Base-by-base conservation (phyloP, 2,113 vertebrate species). In the Cnemophilus loriae region DNA sequence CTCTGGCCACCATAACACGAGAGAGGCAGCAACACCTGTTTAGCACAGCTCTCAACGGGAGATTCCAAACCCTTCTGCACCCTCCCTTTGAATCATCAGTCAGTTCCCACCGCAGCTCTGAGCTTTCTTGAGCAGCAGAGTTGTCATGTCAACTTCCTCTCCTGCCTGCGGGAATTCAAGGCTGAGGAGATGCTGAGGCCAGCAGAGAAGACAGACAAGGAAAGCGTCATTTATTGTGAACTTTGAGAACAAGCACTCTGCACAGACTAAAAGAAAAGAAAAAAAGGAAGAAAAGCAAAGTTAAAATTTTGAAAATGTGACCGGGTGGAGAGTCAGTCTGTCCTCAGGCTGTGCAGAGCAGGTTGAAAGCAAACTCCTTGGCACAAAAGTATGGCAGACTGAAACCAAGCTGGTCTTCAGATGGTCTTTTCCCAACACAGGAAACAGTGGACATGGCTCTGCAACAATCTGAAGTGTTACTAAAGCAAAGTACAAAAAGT, bases 21-120 rank as follows among this genome's bases (percentile, higher is more conserved):
- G 46, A 50, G 10, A 78, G 16, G 42, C n/a, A 92, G 60, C 56
- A 88, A 24, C 7, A 35, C 2, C 33, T 15, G 7, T 6, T 30
- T 13, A 60, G 35, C 30, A 42, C 17, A 55, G 35, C 26, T 71
- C n/a, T 32, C 13, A 50, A 14, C 41, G 10, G 1, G 6, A 27
- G 19, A 10, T 5, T 12, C 56, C 56, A 75, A 75, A 41, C 8
- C 13, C 16, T 65, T 28, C 49, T 17, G 8, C 33, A 55, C 12
- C 13, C 32, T 47, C 37, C 23, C 3, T 13, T 13, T 27, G 27
- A 22, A 14, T 16, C 2, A 2, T 24, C 2, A 13, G 3, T 4
- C 22, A 19, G 28, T 2, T 82, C 67, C 30, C 33, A 73, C 17
- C 28, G 28, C 6, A 73, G 53, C 26, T 67, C 70, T 12, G 10